phyloP scores from a whole-genome alignment of 2,113 vertebrate genomes.

The Formicarius rufipectus region DNA sequence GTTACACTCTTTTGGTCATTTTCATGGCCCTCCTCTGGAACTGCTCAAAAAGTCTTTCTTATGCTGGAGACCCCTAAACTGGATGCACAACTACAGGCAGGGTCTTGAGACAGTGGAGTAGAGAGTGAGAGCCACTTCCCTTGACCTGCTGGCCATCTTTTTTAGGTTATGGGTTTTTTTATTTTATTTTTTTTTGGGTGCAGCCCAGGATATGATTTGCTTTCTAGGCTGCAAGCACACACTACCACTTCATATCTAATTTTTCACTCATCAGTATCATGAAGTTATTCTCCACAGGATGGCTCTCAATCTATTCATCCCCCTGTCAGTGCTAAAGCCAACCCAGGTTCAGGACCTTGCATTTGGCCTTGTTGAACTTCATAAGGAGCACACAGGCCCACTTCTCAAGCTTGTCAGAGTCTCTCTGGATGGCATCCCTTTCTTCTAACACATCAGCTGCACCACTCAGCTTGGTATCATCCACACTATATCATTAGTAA shows the following conservation, averaged over 20 bases:
- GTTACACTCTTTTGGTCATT: background rate
- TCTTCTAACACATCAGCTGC: background rate
- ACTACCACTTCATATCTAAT: background rate
- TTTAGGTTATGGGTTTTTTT: too few relatives aligned
- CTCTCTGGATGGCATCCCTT: background rate
- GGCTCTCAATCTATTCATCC: background rate
- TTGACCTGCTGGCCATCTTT: background rate
- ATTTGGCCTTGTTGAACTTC: background rate
- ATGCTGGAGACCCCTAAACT: background rate
- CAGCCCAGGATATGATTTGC: background rate
- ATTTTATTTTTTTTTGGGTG: too few relatives aligned
- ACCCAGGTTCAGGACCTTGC: background rate
- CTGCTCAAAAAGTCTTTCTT: background rate
- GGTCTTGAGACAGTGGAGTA: background rate
- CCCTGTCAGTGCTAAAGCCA: background rate
- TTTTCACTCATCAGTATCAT: background rate
- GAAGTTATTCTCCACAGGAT: background rate
- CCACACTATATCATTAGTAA: background rate
- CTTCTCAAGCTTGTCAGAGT: background rate
- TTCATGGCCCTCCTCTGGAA: background rate
- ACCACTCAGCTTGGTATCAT: background rate
- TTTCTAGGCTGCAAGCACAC: background rate
- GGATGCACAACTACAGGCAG: fast-evolving
- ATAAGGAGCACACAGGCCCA: fast-evolving
- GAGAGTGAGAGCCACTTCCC: background rate